A percentile compares a stretch with the other conserved stretches of the same genome.
Conservation (phyloP, 2,113 vertebrate species). For the Chaetodon trifascialis region DNA sequence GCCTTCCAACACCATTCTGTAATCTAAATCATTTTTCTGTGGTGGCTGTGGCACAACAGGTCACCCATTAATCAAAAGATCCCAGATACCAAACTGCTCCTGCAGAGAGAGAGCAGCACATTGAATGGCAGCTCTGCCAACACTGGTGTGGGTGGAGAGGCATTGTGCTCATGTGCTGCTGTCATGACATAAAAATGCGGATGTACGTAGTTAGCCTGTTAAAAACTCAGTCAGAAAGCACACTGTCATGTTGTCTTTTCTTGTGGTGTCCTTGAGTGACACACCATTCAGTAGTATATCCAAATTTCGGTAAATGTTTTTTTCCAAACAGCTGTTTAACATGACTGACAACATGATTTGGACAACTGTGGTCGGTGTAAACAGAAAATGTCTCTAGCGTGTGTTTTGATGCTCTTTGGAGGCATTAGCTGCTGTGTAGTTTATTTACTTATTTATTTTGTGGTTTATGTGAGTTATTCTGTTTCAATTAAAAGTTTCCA, state of each 20-base stretch:
- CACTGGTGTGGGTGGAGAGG: not conserved
- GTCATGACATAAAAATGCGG: not conserved
- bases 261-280: slow-evolving; percentile 26
- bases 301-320: slow-evolving; percentile 20
- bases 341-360: slow-evolving; percentile 27
- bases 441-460: not conserved
- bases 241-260: not conserved
- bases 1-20: not conserved
- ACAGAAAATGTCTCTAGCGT: slow-evolving; percentile 6
- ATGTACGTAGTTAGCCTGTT: too few species aligned
- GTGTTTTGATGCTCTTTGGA: slow-evolving; percentile 14
- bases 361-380: slow-evolving; percentile 9
- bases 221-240: not conserved
- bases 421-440: not conserved
- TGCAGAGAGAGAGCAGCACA: not conserved
- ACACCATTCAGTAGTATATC: not conserved
- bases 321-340: slow-evolving; percentile 35
- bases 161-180: slow-evolving; percentile 6
- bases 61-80: slow-evolving; percentile 4
- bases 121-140: not conserved
- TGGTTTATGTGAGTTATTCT: slow-evolving; percentile 6
- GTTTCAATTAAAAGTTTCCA: slow-evolving; percentile 31
- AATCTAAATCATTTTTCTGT: not conserved
- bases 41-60: not conserved
- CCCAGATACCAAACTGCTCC: not conserved